Evolutionary conservation across 2,888 invertebrate genomes (phyloP).

Genomic region (Limnephilus marmoratus): DNA sequence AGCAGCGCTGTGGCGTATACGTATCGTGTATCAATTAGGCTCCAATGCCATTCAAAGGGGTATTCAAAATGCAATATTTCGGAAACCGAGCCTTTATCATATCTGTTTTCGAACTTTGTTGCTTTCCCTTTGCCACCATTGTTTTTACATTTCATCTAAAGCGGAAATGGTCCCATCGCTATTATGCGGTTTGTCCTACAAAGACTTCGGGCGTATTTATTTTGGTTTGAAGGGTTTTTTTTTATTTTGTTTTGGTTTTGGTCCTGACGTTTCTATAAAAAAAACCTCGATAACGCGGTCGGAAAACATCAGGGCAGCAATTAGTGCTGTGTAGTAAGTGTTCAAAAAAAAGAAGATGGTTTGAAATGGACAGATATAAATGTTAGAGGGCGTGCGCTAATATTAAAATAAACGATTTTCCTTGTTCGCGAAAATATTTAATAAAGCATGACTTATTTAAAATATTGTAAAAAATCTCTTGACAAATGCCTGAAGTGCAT

Average conservation of each 20-base stretch:
- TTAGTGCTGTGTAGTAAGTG: background rate
- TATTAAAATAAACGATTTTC: too few species aligned
- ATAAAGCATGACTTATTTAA: too few species aligned
- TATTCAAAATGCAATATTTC: background rate
- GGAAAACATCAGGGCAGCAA: background rate
- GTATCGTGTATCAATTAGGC: conserved; percentile 2
- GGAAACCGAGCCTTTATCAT: background rate
- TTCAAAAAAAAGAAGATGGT: too few species aligned
- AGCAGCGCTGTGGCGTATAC: background rate
- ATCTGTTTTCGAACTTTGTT: background rate
- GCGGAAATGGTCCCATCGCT: background rate
- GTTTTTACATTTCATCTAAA: background rate
- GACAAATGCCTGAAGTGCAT: too few species aligned
- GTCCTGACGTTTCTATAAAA: background rate
- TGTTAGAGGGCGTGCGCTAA: too few species aligned
- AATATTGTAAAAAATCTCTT: too few species aligned
- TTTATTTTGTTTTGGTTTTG: too few species aligned
- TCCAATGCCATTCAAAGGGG: background rate
- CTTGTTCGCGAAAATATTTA: too few species aligned
- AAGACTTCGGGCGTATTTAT: background rate
- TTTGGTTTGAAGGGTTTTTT: too few species aligned
- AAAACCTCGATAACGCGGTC: background rate
- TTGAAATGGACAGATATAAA: too few species aligned
- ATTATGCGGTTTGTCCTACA: background rate
- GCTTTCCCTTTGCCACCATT: background rate